phyloP scores from a whole-genome alignment of 2,797 vertebrate species.

The Austrolebias charrua region DNA sequence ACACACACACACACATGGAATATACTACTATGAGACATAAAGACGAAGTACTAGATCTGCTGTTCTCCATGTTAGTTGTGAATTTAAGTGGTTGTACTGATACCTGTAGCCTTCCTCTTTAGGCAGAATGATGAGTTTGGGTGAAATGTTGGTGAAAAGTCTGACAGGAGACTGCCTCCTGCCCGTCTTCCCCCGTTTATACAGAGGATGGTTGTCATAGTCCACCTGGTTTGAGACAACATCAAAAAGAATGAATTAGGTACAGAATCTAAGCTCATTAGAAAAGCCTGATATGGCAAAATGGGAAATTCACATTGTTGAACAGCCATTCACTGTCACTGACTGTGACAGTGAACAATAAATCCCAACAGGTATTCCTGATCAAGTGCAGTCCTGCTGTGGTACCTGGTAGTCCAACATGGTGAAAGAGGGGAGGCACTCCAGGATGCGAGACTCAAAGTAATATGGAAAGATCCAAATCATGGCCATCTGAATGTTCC shows the following conservation, averaged over 20 bases:
- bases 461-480: constrained; percentile 98
- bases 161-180: constrained; percentile 93
- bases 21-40: too few relatives aligned
- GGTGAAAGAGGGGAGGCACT: constrained; percentile 85
- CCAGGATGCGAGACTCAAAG: constrained; percentile 92
- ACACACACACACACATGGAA: too few relatives aligned
- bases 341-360: too few relatives aligned
- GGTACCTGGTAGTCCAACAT: constrained; percentile 98
- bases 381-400: background rate
- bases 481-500: constrained; percentile 79
- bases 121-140: constrained; percentile 83
- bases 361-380: too few relatives aligned
- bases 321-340: too few relatives aligned
- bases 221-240: constrained; percentile 82
- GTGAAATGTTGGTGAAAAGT: constrained; percentile 89
- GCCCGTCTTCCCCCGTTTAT: constrained; percentile 91
- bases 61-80: too few relatives aligned
- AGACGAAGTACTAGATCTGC: too few relatives aligned
- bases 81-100: background rate
- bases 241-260: too few relatives aligned
- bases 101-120: constrained; percentile 92
- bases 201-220: constrained; percentile 94
- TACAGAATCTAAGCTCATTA: too few relatives aligned
- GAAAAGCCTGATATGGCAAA: too few relatives aligned
- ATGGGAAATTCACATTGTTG: too few relatives aligned